A percentile compares a stretch with the other conserved stretches of the same genome.
phyloP scores from a whole-genome alignment of 2,113 vertebrate genomes.

The Suncus etruscus region DNA sequence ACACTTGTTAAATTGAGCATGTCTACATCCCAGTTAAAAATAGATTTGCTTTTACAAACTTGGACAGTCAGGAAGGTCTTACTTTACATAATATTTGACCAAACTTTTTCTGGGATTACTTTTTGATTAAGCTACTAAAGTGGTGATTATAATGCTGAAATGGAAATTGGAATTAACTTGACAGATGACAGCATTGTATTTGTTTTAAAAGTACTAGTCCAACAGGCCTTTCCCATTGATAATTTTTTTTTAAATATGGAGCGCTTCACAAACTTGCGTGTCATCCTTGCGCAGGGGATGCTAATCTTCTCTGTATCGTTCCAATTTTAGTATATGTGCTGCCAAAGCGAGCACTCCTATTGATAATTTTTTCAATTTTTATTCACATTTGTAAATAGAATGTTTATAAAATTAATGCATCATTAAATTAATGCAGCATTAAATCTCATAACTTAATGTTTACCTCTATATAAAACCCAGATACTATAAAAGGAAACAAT shows the following conservation, averaged over 20 bases:
- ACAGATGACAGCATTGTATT: constrained; percentile 42
- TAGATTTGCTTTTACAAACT: constrained; percentile 50
- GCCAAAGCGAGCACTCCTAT: no score
- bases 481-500: constrained; percentile 4
- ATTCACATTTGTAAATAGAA: neutral
- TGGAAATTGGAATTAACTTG: constrained; percentile 18
- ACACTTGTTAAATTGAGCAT: neutral
- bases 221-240: constrained; percentile 33
- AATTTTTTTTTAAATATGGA: no score
- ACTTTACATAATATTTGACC: constrained; percentile 27
- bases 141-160: constrained; percentile 30
- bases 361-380: constrained; percentile 46
- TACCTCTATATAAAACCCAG: neutral
- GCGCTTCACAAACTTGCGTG: no score
- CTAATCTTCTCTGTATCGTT: no score
- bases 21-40: neutral
- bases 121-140: neutral
- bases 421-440: neutral
- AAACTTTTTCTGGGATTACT: neutral
- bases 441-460: neutral
- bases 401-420: neutral
- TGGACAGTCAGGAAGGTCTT: constrained; percentile 13
- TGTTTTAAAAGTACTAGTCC: neutral
- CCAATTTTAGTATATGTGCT: no score
- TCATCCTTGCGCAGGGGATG: no score